A percentile compares a stretch with the other conserved stretches of the same genome.
Evolutionary conservation across 2,113 vertebrate genomes (phyloP).

Genomic region (Ibidorhyncha struthersii): DNA sequence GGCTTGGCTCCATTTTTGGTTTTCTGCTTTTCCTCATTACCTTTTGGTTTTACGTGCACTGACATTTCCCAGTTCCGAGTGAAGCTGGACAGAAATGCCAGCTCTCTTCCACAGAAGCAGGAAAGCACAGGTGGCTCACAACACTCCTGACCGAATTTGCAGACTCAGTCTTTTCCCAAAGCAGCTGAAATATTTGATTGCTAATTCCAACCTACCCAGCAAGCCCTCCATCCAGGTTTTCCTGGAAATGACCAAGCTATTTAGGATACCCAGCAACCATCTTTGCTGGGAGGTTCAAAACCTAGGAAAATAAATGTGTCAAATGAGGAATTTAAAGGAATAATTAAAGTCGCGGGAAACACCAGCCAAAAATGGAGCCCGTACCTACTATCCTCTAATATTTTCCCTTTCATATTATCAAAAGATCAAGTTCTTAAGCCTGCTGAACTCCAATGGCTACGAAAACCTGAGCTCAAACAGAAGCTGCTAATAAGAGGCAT

Average conservation of each 20-base stretch:
- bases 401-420: constrained; percentile 7
- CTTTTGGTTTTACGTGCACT: background rate
- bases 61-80: background rate
- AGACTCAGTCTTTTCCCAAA: background rate
- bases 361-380: background rate
- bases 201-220: background rate
- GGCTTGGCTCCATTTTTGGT: background rate
- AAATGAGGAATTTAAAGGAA: background rate
- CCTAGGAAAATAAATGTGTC: background rate
- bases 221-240: background rate
- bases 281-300: background rate
- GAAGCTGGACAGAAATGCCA: background rate
- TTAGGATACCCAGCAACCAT: background rate
- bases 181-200: background rate
- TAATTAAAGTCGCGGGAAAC: background rate
- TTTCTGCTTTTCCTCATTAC: background rate
- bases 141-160: background rate
- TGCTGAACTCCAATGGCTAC: background rate
- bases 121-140: background rate
- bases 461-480: constrained; percentile 50
- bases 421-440: constrained; percentile 25
- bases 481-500: constrained; percentile 58
- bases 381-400: background rate
- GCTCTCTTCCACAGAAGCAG: background rate
- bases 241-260: background rate